phyloP scores from a whole-genome alignment of 2,888 invertebrate genomes.

The Fissipunctia ypsillon region DNA sequence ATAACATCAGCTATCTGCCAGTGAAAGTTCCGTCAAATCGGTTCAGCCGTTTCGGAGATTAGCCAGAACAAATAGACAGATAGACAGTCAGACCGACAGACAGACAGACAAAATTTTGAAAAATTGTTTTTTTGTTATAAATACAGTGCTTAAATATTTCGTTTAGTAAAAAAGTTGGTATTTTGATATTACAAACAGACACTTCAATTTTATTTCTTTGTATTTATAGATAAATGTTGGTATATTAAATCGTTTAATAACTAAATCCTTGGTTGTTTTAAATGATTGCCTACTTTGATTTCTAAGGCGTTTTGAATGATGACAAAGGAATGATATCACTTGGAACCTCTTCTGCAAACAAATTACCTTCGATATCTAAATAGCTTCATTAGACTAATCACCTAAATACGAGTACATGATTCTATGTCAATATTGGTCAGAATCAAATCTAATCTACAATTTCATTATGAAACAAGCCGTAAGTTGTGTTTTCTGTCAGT shows the following conservation, averaged over 20 bases:
- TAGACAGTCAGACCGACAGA: too few species aligned
- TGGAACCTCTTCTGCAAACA: neutral
- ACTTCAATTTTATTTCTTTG: too few species aligned
- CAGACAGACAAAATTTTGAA: too few species aligned
- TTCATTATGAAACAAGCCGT: neutral
- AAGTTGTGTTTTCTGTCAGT: too few species aligned
- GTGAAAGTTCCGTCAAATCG: too few species aligned
- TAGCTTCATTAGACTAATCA: neutral
- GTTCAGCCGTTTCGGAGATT: too few species aligned
- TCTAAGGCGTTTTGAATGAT: neutral
- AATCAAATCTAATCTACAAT: neutral
- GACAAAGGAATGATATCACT: neutral
- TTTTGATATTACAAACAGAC: too few species aligned
- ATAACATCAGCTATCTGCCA: too few species aligned
- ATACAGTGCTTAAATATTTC: too few species aligned
- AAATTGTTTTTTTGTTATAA: too few species aligned
- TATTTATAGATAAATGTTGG: conserved; percentile 17
- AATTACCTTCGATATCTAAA: neutral
- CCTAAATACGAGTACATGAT: neutral
- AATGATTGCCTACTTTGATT: neutral
- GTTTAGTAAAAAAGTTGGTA: too few species aligned
- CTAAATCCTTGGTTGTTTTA: conserved; percentile 4
- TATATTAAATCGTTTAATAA: conserved; percentile 28
- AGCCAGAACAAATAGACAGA: too few species aligned
- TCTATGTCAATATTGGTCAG: neutral